Percentiles rank a stretch among this genome's conserved stretches.
phyloP scores from a whole-genome alignment of 2,888 invertebrate genomes.

The Dryobotodes eremita region DNA sequence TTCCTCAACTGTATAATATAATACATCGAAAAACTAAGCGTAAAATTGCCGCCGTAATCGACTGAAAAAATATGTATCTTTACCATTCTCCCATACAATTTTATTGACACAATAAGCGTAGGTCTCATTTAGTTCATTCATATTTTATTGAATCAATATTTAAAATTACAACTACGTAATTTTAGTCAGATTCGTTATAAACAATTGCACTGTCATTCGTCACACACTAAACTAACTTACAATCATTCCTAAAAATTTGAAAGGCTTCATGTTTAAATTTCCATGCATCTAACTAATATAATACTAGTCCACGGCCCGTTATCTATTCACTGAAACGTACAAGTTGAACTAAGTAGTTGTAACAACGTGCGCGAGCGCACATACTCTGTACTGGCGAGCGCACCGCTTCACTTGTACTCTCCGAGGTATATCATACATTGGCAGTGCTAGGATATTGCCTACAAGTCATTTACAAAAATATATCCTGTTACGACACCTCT shows the following conservation, averaged over 20 bases:
- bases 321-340: constrained; percentile 67
- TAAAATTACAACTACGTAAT: constrained; percentile 71
- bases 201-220: constrained; percentile 74
- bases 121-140: constrained; percentile 74
- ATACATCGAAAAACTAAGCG: constrained; percentile 79
- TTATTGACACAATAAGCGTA: constrained; percentile 83
- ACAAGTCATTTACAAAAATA: constrained; percentile 58
- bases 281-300: constrained; percentile 60
- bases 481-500: constrained; percentile 50
- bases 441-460: constrained; percentile 51
- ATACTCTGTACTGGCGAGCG: not conserved
- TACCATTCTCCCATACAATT: constrained; percentile 74
- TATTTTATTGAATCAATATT: constrained; percentile 66
- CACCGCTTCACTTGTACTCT: constrained; percentile 51
- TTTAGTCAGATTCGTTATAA: constrained; percentile 73
- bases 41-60: constrained; percentile 76
- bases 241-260: constrained; percentile 52
- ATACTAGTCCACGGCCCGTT: constrained; percentile 64
- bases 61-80: constrained; percentile 84
- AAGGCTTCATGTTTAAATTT: constrained; percentile 50
- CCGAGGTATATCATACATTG: constrained; percentile 38
- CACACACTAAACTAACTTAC: constrained; percentile 65
- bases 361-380: constrained; percentile 27
- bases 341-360: constrained; percentile 33
- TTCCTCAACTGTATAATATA: constrained; percentile 73